phyloP scores from a whole-genome alignment of 2,888 invertebrate species.

The Subacronicta megacephala region DNA sequence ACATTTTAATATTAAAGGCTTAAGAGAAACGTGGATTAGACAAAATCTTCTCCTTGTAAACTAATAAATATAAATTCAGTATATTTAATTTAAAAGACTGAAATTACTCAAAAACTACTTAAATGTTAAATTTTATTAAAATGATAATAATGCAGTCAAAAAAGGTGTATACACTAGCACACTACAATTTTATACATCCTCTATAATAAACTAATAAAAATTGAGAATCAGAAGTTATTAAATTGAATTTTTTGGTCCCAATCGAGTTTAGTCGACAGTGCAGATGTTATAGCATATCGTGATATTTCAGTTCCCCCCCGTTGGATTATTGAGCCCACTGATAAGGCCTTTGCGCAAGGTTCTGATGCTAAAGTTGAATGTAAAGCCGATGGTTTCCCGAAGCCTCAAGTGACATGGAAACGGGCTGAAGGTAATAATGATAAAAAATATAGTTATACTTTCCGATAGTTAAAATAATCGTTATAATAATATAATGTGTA shows the following conservation, averaged over 20 bases:
- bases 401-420: slow-evolving; percentile 98
- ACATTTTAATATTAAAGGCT: not conserved
- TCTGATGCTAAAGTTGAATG: slow-evolving; percentile 98
- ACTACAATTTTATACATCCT: no score
- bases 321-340: slow-evolving; percentile 98
- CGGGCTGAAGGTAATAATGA: slow-evolving; percentile 95
- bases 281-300: slow-evolving; percentile 61
- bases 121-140: not conserved
- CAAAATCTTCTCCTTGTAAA: slow-evolving; percentile 27
- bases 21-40: no score
- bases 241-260: slow-evolving; percentile 17
- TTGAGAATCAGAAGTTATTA: slow-evolving; percentile 12
- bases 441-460: not conserved
- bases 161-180: no score
- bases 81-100: not conserved
- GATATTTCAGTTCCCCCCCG: slow-evolving; percentile 96
- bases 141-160: not conserved
- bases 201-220: slow-evolving; percentile 4
- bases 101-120: not conserved
- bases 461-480: not conserved
- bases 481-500: not conserved
- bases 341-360: slow-evolving; percentile 98
- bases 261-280: slow-evolving; percentile 11
- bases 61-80: not conserved
- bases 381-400: slow-evolving; percentile 98